These are phyloP conservation scores for Acridotheres tristis DNA, from an alignment of 2,797 vertebrate genomes.

Conservation along the genomic window DNA sequence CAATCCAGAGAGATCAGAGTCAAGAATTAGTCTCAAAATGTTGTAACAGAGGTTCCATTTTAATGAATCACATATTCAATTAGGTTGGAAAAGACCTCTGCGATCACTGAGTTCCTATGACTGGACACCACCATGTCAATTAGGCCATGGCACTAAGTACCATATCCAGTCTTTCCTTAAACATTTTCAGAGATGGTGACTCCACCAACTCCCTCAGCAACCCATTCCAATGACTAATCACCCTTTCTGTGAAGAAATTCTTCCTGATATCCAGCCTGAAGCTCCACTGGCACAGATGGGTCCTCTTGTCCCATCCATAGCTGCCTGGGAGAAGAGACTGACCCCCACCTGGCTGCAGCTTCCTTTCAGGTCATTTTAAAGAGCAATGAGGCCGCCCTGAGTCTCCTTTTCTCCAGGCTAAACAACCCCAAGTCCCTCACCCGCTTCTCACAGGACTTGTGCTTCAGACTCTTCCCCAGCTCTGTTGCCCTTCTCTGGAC, in stretches of 20 bases:
- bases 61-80: neutral
- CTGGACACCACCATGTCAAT: rapidly evolving
- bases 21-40: neutral
- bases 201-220: neutral
- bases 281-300: neutral
- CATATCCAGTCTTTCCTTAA: neutral
- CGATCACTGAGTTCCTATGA: neutral
- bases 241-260: neutral
- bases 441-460: neutral
- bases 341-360: neutral
- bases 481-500: neutral
- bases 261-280: neutral
- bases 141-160: neutral
- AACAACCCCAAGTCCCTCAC: neutral
- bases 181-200: neutral
- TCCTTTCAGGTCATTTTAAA: neutral
- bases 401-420: neutral
- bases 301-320: neutral
- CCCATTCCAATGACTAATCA: neutral
- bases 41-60: neutral
- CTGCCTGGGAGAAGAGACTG: rapidly evolving
- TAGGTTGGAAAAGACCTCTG: neutral
- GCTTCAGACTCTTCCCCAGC: neutral
- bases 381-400: neutral
- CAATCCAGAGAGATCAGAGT: neutral